Base-by-base conservation (phyloP, 2,113 vertebrate genomes). In the Prionailurus bengalensis region DNA sequence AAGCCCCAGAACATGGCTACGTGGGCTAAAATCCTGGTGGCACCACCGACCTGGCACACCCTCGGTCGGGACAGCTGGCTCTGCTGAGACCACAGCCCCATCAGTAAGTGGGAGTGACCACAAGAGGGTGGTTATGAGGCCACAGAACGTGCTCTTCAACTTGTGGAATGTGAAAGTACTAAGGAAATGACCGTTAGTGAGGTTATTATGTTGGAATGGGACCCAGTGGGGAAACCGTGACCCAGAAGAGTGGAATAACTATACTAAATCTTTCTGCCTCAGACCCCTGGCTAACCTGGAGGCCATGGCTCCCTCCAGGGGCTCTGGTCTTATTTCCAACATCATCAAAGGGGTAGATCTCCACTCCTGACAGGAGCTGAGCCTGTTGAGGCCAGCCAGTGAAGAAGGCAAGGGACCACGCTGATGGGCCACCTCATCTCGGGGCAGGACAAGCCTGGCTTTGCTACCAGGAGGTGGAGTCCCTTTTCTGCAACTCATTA, bases 161-260 rank as follows among this genome's bases (percentile, higher is more conserved):
- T 3, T 15, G 45, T 3, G 5, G 66, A n/a, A 51, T 4, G 6
- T 1, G 0, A 31, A 25, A 31, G 16, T 0, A n/a, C 73, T 33
- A 6, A 61, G 27, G 27, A 68, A 53, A 16, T 0, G 5, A 55
- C 15, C 7, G 0, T 31, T 11, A 5, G 7, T 11, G n/a, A n/a
- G 23, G 2, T 25, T 58, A 36, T 39, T 27, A 21, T 3, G 1
- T 4, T 39, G 27, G 70, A 65, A 23, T 8, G 4, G 31, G 25
- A 42, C 63, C 74, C 87, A 21, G 14, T 33, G 65, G 36, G 39
- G n/a, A 76, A 27, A 31, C 10, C 3, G 4, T 19, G 31, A 61
- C 53, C 51, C 61, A 79, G 66, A 71, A 31, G 14, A 58, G 55
- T 15, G 5, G 79, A 76, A 51, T 79, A 79, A 36, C 33, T n/a